A percentile compares a stretch with the other conserved stretches of the same genome.
Conservation (phyloP, 2,797 vertebrate species). For the Ceryle rudis region DNA sequence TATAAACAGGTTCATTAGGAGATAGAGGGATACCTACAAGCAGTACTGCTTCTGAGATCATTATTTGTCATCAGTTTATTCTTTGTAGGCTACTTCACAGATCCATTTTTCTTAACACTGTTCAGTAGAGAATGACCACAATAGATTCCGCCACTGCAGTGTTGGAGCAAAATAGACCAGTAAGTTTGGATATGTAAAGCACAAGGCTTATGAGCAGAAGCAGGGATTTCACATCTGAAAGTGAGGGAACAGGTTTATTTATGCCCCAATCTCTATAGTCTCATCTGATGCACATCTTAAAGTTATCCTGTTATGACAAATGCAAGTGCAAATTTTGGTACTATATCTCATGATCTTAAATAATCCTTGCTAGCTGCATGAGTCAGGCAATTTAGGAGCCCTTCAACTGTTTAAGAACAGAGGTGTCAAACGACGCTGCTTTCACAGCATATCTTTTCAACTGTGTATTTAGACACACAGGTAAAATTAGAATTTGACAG, state of each 20-base stretch:
- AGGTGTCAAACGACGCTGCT: not conserved
- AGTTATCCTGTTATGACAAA: not conserved
- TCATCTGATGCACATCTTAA: not conserved
- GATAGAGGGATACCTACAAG: not conserved
- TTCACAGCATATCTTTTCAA: not conserved
- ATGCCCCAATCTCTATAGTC: not conserved
- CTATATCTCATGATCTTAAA: not conserved
- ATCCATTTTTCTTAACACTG: not conserved
- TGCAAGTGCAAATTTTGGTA: not conserved
- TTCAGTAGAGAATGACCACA: not conserved
- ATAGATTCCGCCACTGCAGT: not conserved
- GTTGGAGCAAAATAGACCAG: not conserved
- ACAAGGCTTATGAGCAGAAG: not conserved
- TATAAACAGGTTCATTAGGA: not conserved
- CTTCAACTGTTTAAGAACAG: not conserved
- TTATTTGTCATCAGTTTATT: not conserved
- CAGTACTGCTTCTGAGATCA: not conserved
- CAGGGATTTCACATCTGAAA: not conserved
- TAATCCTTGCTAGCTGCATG: not conserved
- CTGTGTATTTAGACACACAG: not conserved
- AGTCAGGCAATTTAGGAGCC: not conserved
- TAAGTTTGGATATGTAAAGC: not conserved
- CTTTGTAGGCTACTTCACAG: not conserved
- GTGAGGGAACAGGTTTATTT: not conserved
- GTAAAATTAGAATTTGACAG: not conserved